Base-by-base conservation (phyloP, 2,888 invertebrate genomes). In the Folsomia candida region DNA sequence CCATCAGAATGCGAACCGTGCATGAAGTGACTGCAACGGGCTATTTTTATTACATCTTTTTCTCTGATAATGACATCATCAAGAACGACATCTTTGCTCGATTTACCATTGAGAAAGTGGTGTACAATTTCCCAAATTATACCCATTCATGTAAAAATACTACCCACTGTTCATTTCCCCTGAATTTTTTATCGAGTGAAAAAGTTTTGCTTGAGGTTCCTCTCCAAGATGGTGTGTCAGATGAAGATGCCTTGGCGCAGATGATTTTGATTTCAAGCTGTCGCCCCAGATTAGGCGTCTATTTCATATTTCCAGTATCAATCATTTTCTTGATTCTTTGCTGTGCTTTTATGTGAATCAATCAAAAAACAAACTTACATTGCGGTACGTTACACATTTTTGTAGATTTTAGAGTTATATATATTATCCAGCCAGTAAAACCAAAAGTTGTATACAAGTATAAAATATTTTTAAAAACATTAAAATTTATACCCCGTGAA, bases 21-120 rank as follows among this genome's bases (percentile, higher is more conserved):
- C 91, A 93, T 80, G 88, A 91, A 77, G 89, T 93, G 26, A 85
- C 87, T 51, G 85, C 87, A 65, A 90, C 92, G 81, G 93, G 92
- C 6, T 93, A 93, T 83, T 93, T 93, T 82, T 93, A 93, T 83
- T 93, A 93, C 80, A 92, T 93, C 79, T 93, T 93, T 83, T 93
- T 92, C 81, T 92, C 91, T 80, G 92, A 93, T 82, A 92, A 93
- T 84, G 92, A 92, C 82, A 85, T 89, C 79, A 88, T 90, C 11
- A 87, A 86, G 62, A 93, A 93, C 83, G 89, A 91, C 81, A 90
- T 93, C 80, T 90, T 92, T 83, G 91, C 90, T 4, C 87, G 91
- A 74, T 92, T 93, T 82, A 91, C 93, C 84, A 91, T 93, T 81
- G 89, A 89, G 81, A 93, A 93, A 81, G 92, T 92, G 18, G 91